Percentiles rank a stretch among this genome's conserved stretches.
Conservation (phyloP, 2,113 vertebrate species). For the Centropristis striata region DNA sequence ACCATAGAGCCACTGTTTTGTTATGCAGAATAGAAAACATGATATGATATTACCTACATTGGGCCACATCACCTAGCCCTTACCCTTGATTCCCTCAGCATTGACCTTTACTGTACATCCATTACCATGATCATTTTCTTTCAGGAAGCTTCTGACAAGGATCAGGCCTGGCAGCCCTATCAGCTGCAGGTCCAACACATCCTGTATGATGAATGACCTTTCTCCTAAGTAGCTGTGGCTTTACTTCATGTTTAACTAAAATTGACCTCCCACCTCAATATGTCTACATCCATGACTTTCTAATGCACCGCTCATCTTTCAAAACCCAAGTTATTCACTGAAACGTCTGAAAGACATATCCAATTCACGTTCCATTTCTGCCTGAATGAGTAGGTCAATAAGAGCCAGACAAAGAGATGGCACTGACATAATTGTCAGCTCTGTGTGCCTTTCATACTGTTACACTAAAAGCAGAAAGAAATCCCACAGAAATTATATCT, state of each 20-base stretch:
- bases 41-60: too few relatives aligned
- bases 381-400: slow-evolving; percentile 35
- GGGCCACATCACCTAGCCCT: too few relatives aligned
- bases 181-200: neutral
- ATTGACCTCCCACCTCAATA: slow-evolving; percentile 7
- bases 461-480: slow-evolving; percentile 15
- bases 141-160: neutral
- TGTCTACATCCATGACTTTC: slow-evolving; percentile 22
- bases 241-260: slow-evolving; percentile 14
- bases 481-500: slow-evolving; percentile 14
- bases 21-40: too few relatives aligned
- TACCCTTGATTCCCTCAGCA: neutral
- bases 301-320: slow-evolving; percentile 25
- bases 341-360: neutral
- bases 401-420: slow-evolving; percentile 21
- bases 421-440: slow-evolving; percentile 20
- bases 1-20: too few relatives aligned
- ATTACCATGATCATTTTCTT: neutral
- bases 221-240: neutral
- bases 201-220: slow-evolving; percentile 1
- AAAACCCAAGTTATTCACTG: slow-evolving; percentile 9
- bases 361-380: slow-evolving; percentile 33
- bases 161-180: slow-evolving; percentile 1
- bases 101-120: neutral
- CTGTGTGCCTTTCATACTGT: slow-evolving; percentile 14